These are phyloP conservation scores for Synanthedon vespiformis DNA, from an alignment of 2,888 invertebrate species.

Conservation along the genomic window DNA sequence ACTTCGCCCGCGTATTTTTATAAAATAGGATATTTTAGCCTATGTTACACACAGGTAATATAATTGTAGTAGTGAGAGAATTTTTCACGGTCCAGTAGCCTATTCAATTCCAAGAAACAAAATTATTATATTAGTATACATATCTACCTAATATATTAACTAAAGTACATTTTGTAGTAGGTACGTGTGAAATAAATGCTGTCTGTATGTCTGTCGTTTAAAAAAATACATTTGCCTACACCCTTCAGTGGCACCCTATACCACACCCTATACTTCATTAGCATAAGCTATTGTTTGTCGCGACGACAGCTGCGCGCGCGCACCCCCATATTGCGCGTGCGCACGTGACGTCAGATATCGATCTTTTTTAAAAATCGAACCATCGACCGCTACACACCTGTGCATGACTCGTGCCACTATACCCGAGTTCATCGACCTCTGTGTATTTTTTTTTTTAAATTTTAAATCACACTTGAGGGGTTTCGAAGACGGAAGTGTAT, in stretches of 20 bases:
- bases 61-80: too few species aligned
- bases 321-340: constrained; percentile 23
- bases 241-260: constrained; percentile 38
- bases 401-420: constrained; percentile 38
- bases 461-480: not conserved
- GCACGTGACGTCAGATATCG: constrained; percentile 59
- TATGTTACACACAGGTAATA: too few species aligned
- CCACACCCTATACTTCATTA: constrained; percentile 38
- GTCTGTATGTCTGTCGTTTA: not conserved
- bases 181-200: not conserved
- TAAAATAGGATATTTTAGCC: too few species aligned
- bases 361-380: constrained; percentile 44
- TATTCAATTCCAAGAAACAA: too few species aligned
- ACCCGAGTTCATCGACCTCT: constrained; percentile 49
- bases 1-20: too few species aligned
- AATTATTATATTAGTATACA: too few species aligned
- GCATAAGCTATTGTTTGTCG: constrained; percentile 22
- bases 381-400: constrained; percentile 59
- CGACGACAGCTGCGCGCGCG: constrained; percentile 50
- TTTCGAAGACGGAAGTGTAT: not conserved
- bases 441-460: constrained; percentile 4
- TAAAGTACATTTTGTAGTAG: too few species aligned
- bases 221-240: constrained; percentile 8
- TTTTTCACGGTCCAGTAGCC: too few species aligned
- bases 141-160: too few species aligned